A percentile compares a stretch with the other conserved stretches of the same genome.
Conservation (phyloP, 2,888 invertebrate genomes). For the Eupithecia vulgata region DNA sequence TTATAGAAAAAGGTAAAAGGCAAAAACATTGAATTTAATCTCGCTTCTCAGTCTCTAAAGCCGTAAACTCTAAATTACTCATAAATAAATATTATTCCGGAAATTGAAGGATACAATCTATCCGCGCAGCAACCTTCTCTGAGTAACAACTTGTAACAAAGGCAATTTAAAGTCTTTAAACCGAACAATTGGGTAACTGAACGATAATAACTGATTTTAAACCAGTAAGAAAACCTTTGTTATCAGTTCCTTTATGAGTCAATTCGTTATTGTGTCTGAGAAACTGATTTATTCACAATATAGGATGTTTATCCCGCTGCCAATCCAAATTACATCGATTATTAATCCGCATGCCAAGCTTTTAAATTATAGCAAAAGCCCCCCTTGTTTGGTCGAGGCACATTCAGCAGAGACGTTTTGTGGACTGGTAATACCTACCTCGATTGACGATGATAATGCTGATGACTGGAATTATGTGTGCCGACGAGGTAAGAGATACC, state of each 20-base stretch:
- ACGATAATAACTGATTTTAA: background rate
- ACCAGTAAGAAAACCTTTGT: conserved; percentile 2
- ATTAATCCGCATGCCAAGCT: background rate
- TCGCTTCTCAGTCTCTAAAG: background rate
- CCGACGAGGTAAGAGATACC: too few species aligned
- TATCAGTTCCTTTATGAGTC: background rate
- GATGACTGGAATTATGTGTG: too few species aligned
- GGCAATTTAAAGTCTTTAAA: background rate
- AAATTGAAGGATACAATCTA: background rate
- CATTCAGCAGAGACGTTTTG: background rate
- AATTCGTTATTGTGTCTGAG: background rate
- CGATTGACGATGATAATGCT: too few species aligned
- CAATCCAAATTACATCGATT: background rate
- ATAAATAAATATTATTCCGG: background rate
- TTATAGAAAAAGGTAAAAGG: background rate
- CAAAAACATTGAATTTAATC: background rate
- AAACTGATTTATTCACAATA: background rate
- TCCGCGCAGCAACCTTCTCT: background rate
- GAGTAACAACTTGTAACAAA: background rate
- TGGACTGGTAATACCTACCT: too few species aligned
- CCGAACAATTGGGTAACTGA: background rate
- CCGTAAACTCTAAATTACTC: background rate
- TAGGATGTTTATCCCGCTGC: background rate
- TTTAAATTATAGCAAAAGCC: background rate
- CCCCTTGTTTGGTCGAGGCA: background rate